Evolutionary conservation across 2,113 vertebrate genomes (phyloP).

Genomic region (Eptesicus fuscus): DNA sequence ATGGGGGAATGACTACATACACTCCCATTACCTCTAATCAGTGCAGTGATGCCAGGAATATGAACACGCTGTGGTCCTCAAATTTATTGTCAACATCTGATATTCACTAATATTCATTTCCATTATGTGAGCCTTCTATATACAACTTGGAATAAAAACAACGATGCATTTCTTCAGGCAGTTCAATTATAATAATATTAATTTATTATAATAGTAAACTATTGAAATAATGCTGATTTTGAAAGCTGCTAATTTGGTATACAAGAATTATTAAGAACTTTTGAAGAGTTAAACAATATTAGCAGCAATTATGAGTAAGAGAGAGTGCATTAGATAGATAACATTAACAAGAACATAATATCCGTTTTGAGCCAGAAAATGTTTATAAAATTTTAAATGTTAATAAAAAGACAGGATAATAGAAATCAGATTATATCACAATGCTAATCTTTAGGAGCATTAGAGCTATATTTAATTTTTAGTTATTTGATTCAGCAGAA

Average conservation of each 20-base stretch:
- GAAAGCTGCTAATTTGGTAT: slow-evolving; percentile 59
- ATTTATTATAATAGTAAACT: slow-evolving; percentile 62
- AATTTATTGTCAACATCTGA: not conserved
- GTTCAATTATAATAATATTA: slow-evolving; percentile 49
- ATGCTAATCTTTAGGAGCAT: slow-evolving; percentile 63
- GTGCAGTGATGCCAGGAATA: not conserved
- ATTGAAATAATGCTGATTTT: slow-evolving; percentile 59
- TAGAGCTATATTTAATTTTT: slow-evolving; percentile 73
- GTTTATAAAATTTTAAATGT: slow-evolving; percentile 75
- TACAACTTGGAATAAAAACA: slow-evolving; percentile 16
- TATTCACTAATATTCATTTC: not conserved
- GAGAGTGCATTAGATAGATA: slow-evolving; percentile 70
- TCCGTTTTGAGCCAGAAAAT: slow-evolving; percentile 71
- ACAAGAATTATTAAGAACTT: slow-evolving; percentile 66
- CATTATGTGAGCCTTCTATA: slow-evolving; percentile 3
- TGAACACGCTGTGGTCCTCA: not conserved
- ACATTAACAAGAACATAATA: slow-evolving; percentile 73
- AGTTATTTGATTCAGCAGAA: slow-evolving; percentile 67
- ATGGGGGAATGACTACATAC: not conserved
- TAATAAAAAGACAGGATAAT: slow-evolving; percentile 75
- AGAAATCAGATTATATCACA: slow-evolving; percentile 73
- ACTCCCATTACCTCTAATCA: not conserved
- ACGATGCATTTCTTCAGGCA: not conserved
- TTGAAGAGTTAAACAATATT: slow-evolving; percentile 71
- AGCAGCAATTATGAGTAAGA: slow-evolving; percentile 64